Evolutionary conservation across 2,113 vertebrate genomes (phyloP).

Genomic region (Cyrtonyx montezumae): DNA sequence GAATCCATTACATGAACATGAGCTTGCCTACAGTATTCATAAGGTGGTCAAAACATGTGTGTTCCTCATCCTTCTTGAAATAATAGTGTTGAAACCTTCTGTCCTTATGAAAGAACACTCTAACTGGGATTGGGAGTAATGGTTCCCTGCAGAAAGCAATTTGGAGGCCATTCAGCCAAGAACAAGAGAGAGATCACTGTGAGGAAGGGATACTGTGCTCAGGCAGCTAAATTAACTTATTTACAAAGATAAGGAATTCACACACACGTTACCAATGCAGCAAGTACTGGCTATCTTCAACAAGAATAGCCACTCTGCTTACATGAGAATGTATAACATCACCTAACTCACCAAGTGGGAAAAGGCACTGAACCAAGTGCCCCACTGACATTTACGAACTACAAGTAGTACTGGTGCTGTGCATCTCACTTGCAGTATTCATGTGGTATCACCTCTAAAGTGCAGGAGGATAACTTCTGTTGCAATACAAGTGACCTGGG

Average conservation of each 20-base stretch:
- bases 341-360: neutral
- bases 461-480: neutral
- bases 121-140: neutral
- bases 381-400: neutral
- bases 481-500: neutral
- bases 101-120: neutral
- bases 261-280: neutral
- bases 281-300: neutral
- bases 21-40: neutral
- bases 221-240: neutral
- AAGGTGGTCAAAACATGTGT: neutral
- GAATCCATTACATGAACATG: neutral
- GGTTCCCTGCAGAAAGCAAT: neutral
- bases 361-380: neutral
- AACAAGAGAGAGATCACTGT: neutral
- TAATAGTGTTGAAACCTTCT: neutral
- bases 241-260: neutral
- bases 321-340: neutral
- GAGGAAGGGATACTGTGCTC: neutral
- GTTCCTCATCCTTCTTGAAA: neutral
- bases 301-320: neutral
- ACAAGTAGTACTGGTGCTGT: neutral
- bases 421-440: neutral
- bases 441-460: neutral
- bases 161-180: neutral